A percentile compares a stretch with the other conserved stretches of the same genome.
These are phyloP conservation scores for Orussus abietinus DNA, from an alignment of 1,140 invertebrate genomes.

Conservation along the genomic window DNA sequence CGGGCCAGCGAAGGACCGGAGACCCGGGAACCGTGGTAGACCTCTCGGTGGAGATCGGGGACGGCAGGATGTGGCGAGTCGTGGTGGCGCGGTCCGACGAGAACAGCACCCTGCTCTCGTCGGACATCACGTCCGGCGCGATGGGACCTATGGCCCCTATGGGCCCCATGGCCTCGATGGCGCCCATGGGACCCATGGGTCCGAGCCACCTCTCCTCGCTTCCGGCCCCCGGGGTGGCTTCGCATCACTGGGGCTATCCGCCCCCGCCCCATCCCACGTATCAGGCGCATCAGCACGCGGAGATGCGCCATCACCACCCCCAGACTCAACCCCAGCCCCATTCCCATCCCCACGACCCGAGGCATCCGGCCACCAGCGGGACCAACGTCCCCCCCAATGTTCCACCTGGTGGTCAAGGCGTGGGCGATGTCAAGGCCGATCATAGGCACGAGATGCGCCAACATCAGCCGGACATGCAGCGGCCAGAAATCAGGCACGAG, in stretches of 20 bases:
- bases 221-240: constrained; percentile 35
- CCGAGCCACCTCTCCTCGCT: constrained; percentile 21
- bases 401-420: constrained; percentile 1
- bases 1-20: too few relatives aligned
- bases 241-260: constrained; percentile 45
- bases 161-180: background rate
- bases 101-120: constrained; percentile 47
- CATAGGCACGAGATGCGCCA: background rate
- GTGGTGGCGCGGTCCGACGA: constrained; percentile 52
- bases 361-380: constrained; percentile 12
- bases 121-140: constrained; percentile 38
- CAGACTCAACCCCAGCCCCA: constrained; percentile 24
- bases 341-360: constrained; percentile 26
- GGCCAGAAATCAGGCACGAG: background rate
- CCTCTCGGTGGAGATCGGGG: too few relatives aligned
- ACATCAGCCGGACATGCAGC: constrained; percentile 1
- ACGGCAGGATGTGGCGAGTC: constrained; percentile 53
- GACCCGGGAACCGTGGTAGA: too few relatives aligned
- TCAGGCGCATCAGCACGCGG: constrained; percentile 25
- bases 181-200: constrained; percentile 14
- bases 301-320: constrained; percentile 19
- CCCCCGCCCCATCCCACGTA: constrained; percentile 33
- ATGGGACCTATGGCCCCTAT: constrained; percentile 16
- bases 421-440: too few relatives aligned
- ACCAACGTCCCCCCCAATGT: too few relatives aligned